Evolutionary conservation across 2,797 vertebrate species (phyloP).

Genomic region (Caiman crocodilus): DNA sequence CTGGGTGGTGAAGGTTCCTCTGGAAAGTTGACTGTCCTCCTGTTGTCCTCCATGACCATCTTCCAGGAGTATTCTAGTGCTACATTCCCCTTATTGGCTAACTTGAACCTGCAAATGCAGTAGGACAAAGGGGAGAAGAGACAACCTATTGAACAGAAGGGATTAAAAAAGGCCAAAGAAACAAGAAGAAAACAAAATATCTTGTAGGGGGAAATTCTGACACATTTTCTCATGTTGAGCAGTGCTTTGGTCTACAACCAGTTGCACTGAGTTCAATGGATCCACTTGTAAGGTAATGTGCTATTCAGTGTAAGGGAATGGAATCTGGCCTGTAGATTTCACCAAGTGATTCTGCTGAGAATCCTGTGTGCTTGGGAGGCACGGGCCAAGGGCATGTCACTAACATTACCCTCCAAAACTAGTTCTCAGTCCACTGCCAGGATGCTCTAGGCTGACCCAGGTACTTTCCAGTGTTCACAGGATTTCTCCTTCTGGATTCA

Average conservation of each 20-base stretch:
- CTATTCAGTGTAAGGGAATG: background rate
- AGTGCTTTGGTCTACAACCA: background rate
- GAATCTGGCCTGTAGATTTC: background rate
- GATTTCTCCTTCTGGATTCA: background rate
- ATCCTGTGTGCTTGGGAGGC: background rate
- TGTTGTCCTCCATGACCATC: slow-evolving; percentile 67
- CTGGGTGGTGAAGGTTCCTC: rapidly evolving
- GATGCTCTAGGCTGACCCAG: background rate
- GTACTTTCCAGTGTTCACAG: background rate
- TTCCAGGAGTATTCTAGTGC: slow-evolving; percentile 87
- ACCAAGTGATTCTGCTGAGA: background rate
- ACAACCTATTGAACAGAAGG: background rate
- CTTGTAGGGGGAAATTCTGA: rapidly evolving
- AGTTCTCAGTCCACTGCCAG: background rate
- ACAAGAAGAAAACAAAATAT: background rate
- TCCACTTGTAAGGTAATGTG: background rate
- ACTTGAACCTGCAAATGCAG: slow-evolving; percentile 80
- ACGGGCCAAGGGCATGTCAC: background rate
- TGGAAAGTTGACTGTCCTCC: slow-evolving; percentile 26
- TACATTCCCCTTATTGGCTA: slow-evolving; percentile 86
- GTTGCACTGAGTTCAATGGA: background rate
- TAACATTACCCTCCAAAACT: background rate
- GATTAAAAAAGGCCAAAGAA: background rate
- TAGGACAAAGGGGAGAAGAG: background rate
- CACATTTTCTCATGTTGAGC: background rate